Evolutionary conservation across 23 tunicate genomes (phyloP).

Genomic region (Pegea sp.): DNA sequence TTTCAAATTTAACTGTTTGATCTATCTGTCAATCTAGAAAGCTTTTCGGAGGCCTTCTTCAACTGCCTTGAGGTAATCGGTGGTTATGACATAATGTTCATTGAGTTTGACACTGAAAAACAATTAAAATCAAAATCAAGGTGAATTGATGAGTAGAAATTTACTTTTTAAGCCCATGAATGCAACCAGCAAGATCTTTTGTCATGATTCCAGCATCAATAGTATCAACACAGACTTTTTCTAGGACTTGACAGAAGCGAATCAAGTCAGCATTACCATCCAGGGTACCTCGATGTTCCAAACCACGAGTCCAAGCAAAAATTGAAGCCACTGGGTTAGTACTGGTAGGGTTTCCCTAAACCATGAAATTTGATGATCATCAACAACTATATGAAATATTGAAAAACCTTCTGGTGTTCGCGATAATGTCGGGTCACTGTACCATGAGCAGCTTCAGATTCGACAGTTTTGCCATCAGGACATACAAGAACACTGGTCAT

Average conservation of each 20-base stretch:
- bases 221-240: slow-evolving; percentile 91
- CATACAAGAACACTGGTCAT: slow-evolving; percentile 86
- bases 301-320: slow-evolving; percentile 98
- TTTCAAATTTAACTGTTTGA: too few relatives aligned
- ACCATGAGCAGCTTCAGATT: slow-evolving; percentile 95
- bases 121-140: slow-evolving; percentile 2
- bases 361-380: not conserved
- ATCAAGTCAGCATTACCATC: slow-evolving; percentile 79
- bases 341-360: slow-evolving; percentile 93
- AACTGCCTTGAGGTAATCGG: slow-evolving; percentile 64
- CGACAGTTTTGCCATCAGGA: slow-evolving; percentile 92
- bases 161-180: slow-evolving; percentile 87
- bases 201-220: slow-evolving; percentile 90
- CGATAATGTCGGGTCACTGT: slow-evolving; percentile 88
- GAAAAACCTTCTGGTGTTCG: slow-evolving; percentile 73
- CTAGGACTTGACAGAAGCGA: slow-evolving; percentile 73
- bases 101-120: slow-evolving; percentile 53
- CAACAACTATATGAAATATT: too few relatives aligned
- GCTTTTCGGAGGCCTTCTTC: slow-evolving; percentile 58
- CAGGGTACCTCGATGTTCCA: slow-evolving; percentile 83
- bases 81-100: slow-evolving; percentile 86
- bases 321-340: slow-evolving; percentile 97
- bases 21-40: too few relatives aligned
- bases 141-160: not conserved
- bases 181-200: slow-evolving; percentile 96